Conservation (phyloP, 2,888 invertebrate genomes). For the Cantharis rufa region DNA sequence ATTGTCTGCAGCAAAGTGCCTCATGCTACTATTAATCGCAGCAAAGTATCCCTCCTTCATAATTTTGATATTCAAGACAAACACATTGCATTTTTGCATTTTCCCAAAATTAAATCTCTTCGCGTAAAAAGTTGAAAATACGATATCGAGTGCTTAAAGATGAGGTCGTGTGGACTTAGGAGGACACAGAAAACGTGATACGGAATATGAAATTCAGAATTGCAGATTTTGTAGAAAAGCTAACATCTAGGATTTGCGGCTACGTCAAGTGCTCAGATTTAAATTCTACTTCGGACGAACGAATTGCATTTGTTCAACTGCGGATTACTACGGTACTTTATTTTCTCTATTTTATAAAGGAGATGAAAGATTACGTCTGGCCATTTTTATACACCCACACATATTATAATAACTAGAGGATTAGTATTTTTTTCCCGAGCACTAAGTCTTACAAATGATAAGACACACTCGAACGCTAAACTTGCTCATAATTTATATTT, state of each 20-base stretch:
- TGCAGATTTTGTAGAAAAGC: slow-evolving; percentile 39
- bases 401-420: background rate
- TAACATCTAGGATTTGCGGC: slow-evolving; percentile 35
- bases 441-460: background rate
- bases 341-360: background rate
- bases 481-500: background rate
- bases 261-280: slow-evolving; percentile 32
- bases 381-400: background rate
- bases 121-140: too few species aligned
- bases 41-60: slow-evolving; percentile 15
- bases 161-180: slow-evolving; percentile 36
- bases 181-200: slow-evolving; percentile 45
- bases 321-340: slow-evolving; percentile 9
- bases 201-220: slow-evolving; percentile 43
- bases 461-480: background rate
- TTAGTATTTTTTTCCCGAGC: background rate
- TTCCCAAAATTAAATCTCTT: too few species aligned
- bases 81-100: too few species aligned
- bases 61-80: slow-evolving; percentile 10
- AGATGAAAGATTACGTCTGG: background rate
- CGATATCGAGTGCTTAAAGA: slow-evolving; percentile 34
- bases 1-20: slow-evolving; percentile 52
- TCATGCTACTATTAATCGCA: slow-evolving; percentile 47
- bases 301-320: slow-evolving; percentile 12
- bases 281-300: slow-evolving; percentile 15